phyloP scores from a whole-genome alignment of 2,888 invertebrate species.

The Agriopis leucophaearia region DNA sequence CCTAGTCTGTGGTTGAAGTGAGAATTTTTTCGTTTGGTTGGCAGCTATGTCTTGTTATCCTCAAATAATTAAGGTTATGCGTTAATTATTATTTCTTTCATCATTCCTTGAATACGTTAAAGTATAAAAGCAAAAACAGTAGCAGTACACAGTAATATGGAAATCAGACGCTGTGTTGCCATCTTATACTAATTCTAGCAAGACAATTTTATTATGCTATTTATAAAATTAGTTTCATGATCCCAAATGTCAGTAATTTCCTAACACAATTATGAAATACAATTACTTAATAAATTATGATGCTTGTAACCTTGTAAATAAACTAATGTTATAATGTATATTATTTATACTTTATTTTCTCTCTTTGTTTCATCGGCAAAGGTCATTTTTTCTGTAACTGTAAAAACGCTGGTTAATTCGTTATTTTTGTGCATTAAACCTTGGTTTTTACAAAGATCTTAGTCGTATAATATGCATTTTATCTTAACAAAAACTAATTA shows the following conservation, averaged over 20 bases:
- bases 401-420: not conserved
- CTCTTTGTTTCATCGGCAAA: constrained; percentile 21
- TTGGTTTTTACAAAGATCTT: not conserved
- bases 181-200: not conserved
- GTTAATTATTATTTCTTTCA: no score
- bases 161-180: no score
- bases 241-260: constrained; percentile 12
- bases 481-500: no score
- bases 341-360: constrained; percentile 4
- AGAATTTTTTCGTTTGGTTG: no score
- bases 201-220: not conserved
- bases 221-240: not conserved
- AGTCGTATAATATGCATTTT: no score
- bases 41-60: no score
- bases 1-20: no score
- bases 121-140: no score
- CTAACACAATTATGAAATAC: constrained; percentile 6
- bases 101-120: no score
- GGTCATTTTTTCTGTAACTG: constrained; percentile 24
- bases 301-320: constrained; percentile 11
- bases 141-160: no score
- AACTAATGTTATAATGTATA: constrained; percentile 4
- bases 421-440: not conserved
- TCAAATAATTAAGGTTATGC: no score
- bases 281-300: constrained; percentile 3